Conservation (phyloP, 2,888 invertebrate genomes). For the Mythimna ferrago region DNA sequence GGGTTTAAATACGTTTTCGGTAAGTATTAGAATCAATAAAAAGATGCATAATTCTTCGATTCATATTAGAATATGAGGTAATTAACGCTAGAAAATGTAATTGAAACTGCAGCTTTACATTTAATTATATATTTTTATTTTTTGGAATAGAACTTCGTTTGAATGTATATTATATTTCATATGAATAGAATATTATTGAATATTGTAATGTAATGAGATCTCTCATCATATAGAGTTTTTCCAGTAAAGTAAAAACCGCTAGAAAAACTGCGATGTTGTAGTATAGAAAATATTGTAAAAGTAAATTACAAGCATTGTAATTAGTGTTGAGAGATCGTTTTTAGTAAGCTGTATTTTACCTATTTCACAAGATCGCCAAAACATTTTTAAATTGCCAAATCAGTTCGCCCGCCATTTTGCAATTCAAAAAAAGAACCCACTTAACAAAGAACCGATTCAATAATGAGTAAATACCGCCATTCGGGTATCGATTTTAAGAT, state of each 20-base stretch:
- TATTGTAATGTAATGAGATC: neutral
- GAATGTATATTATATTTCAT: too few species aligned
- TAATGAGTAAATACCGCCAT: slow-evolving; percentile 80
- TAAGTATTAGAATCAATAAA: too few species aligned
- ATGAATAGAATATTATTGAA: too few species aligned
- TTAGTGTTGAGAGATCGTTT: too few species aligned
- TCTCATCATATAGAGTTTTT: neutral
- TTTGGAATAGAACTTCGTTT: too few species aligned
- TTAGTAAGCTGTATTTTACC: too few species aligned
- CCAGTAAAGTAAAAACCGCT: neutral
- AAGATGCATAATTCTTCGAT: neutral
- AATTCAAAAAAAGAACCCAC: slow-evolving; percentile 47
- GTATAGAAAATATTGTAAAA: neutral
- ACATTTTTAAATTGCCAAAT: neutral
- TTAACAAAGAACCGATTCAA: slow-evolving; percentile 66
- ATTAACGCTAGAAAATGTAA: neutral
- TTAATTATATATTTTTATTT: too few species aligned
- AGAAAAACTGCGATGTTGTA: neutral
- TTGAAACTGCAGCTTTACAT: too few species aligned
- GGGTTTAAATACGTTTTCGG: too few species aligned
- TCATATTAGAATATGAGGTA: neutral
- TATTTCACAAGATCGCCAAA: too few species aligned
- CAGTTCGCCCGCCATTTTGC: slow-evolving; percentile 38
- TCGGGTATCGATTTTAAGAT: slow-evolving; percentile 88
- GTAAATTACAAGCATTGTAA: neutral